phyloP scores from a whole-genome alignment of 1,140 invertebrate species.

The Pachypeltis micranthus region DNA sequence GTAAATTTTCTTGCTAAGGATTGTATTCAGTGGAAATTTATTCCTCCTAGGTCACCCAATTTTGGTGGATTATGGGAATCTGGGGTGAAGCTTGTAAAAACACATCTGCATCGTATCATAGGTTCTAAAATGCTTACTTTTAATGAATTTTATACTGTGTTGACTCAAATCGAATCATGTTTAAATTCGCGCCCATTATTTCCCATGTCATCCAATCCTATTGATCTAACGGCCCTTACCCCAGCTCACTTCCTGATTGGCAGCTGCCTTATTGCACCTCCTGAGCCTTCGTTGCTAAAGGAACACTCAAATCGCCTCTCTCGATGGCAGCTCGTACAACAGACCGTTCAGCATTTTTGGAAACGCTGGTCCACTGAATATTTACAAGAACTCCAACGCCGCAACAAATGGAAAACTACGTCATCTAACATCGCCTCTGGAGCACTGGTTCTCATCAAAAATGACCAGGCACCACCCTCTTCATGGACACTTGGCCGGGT shows the following conservation, averaged over 20 bases:
- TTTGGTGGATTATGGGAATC: slow-evolving; percentile 27
- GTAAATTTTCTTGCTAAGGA: background rate
- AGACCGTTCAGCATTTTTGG: slow-evolving; percentile 29
- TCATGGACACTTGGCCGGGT: slow-evolving; percentile 9
- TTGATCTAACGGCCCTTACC: slow-evolving; percentile 1
- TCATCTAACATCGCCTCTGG: slow-evolving; percentile 4
- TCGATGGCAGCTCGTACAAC: slow-evolving; percentile 25
- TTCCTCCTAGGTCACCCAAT: slow-evolving; percentile 13
- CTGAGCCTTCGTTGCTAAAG: background rate
- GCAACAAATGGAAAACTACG: slow-evolving; percentile 17
- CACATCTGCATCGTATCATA: slow-evolving; percentile 21
- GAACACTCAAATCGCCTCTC: slow-evolving; percentile 11
- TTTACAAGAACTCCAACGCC: slow-evolving; percentile 11
- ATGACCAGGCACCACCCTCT: slow-evolving; percentile 9
- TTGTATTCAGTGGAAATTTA: slow-evolving; percentile 5
- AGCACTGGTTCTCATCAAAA: slow-evolving; percentile 6
- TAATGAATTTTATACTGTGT: slow-evolving; percentile 2
- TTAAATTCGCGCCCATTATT: slow-evolving; percentile 18
- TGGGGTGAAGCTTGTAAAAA: slow-evolving; percentile 28
- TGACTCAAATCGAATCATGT: slow-evolving; percentile 10
- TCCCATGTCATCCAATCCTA: slow-evolving; percentile 10
- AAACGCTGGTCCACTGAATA: slow-evolving; percentile 23
- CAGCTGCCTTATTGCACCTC: background rate
- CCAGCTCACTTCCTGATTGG: slow-evolving; percentile 13
- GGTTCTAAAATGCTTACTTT: background rate